phyloP scores from a whole-genome alignment of 2,113 vertebrate genomes.

The Dicaeum eximium region DNA sequence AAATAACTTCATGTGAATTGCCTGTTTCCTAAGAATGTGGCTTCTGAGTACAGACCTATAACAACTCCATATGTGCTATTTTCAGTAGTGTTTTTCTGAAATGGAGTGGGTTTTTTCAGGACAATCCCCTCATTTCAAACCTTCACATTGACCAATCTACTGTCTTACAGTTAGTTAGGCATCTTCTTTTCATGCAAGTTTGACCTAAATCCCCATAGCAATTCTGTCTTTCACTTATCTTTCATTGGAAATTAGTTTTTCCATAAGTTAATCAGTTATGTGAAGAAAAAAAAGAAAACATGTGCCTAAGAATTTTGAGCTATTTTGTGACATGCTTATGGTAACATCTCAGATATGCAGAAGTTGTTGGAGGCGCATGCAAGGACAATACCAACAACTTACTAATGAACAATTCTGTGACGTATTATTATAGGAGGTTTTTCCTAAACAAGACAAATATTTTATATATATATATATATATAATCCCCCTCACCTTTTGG shows the following conservation, averaged over 20 bases:
- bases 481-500: neutral
- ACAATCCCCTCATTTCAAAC: neutral
- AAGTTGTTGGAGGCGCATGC: neutral
- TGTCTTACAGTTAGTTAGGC: neutral
- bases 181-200: neutral
- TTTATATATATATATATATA: no score
- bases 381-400: neutral
- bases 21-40: neutral
- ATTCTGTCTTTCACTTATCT: neutral
- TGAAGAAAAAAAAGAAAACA: neutral
- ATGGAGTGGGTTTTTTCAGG: neutral
- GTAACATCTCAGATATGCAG: neutral
- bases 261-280: neutral
- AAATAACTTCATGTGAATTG: neutral
- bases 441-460: neutral
- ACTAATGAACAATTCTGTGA: neutral
- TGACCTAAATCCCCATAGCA: neutral
- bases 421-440: rapidly evolving
- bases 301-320: neutral
- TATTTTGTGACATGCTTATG: neutral
- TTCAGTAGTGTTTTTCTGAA: neutral
- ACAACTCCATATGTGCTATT: neutral
- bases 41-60: neutral
- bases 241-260: neutral
- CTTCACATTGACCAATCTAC: neutral